A percentile compares a stretch with the other conserved stretches of the same genome.
These are phyloP conservation scores for Rotaria socialis DNA, from an alignment of 2,888 invertebrate species.

Conservation along the genomic window DNA sequence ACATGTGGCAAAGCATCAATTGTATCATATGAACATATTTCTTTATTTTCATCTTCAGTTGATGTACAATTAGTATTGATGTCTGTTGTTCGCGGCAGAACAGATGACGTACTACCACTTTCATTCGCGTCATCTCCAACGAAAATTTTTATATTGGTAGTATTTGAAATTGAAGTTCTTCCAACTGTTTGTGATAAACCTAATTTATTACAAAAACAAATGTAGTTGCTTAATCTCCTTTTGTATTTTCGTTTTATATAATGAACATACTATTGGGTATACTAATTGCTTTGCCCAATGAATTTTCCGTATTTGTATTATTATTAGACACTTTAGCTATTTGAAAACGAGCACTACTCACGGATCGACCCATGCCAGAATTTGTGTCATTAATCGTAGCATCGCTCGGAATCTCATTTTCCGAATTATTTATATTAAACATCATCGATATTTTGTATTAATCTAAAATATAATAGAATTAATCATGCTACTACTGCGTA, in stretches of 20 bases:
- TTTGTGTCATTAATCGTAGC: not conserved
- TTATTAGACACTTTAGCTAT: not conserved
- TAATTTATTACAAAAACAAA: not conserved
- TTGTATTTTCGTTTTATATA: no score
- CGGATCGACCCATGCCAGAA: not conserved
- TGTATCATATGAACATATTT: slow-evolving; percentile 6
- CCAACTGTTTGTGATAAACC: not conserved
- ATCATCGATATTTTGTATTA: not conserved
- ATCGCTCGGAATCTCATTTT: not conserved
- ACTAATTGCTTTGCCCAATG: not conserved
- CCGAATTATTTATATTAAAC: not conserved
- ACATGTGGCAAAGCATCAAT: slow-evolving; percentile 73
- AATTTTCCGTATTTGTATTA: no score
- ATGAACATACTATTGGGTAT: not conserved
- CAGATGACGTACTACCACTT: not conserved
- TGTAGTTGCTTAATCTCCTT: not conserved
- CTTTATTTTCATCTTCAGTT: not conserved
- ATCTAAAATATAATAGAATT: not conserved
- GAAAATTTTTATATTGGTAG: not conserved
- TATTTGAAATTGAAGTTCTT: not conserved
- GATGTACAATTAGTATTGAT: not conserved
- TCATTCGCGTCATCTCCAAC: not conserved
- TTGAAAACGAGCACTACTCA: slow-evolving; percentile 33
- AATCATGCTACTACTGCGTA: not conserved
- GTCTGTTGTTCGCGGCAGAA: not conserved